Conservation (phyloP, 2,888 invertebrate species). For the Idaea aversata region DNA sequence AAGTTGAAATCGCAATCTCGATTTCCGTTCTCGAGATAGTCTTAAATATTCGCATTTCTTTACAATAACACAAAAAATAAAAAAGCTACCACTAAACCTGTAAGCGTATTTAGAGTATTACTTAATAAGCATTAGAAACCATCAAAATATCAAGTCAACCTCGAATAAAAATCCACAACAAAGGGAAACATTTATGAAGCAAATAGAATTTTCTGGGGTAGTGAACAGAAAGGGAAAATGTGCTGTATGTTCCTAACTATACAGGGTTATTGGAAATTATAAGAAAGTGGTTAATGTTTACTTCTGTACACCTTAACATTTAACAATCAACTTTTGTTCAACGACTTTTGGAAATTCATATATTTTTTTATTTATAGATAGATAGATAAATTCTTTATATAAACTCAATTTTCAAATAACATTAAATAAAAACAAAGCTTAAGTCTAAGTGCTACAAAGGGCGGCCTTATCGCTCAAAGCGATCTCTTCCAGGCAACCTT, state of each 20-base stretch:
- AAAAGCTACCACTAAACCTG: background rate
- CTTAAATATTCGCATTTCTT: background rate
- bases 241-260: slow-evolving; percentile 3
- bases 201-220: slow-evolving; percentile 22
- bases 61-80: background rate
- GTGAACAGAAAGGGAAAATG: slow-evolving; percentile 9
- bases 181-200: slow-evolving; percentile 18
- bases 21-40: slow-evolving; percentile 5
- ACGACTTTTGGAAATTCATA: too few species aligned
- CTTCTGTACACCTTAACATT: too few species aligned
- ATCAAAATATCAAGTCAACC: slow-evolving; percentile 15
- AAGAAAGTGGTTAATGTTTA: too few species aligned
- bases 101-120: background rate
- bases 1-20: background rate
- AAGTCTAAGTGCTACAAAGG: too few species aligned
- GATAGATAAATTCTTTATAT: too few species aligned
- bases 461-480: too few species aligned
- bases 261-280: too few species aligned
- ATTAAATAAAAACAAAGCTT: too few species aligned
- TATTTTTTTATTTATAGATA: too few species aligned
- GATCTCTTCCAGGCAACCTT: too few species aligned
- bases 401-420: too few species aligned
- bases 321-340: too few species aligned
- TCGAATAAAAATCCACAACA: slow-evolving; percentile 16
- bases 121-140: slow-evolving; percentile 8